Base-by-base conservation (phyloP, 2,888 invertebrate species). In the Xestobium rufovillosum region DNA sequence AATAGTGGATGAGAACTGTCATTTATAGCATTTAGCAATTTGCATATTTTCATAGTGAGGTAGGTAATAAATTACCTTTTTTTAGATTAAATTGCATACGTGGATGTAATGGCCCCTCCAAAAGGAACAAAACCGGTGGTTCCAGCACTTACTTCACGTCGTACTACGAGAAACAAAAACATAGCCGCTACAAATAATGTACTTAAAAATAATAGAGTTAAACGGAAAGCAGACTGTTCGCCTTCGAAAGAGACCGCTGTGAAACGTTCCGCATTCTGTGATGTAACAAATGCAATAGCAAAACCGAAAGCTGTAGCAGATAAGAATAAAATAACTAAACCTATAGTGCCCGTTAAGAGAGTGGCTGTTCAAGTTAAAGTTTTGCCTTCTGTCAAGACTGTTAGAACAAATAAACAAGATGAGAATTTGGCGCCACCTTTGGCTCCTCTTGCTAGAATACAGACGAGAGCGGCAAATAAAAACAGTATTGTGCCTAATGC, bases 181-280 rank as follows among this genome's bases (percentile, higher is more conserved):
- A 42, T 38, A 13, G 28, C 28, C 26, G 36, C 27, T 28, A 46
- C 41, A 39, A 47, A 42, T 36, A 41, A 39, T 36, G 43, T 40
- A 34, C 36, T 27, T 45, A 70, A 60, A 68, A 71, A 57, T 68
- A 68, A 53, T 52, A 64, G 51, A 60, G 72, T 72, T 33, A 89
- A 89, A 62, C 72, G 89, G 56, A 89, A 89, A 73, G 88, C 88
- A 2, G 80, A 81, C 28, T 76, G 76, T 45, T 87, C 86, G 38
- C 87, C 87, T 3, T 57, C 78, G 28, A 86, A 83, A 64, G 80
- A 83, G 58, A 77, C 76, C 48, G 75, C 72, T 33, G 74, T 78
- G 3, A 90, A 88, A 62, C 71, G 91, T 53, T 83, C 86, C 26
- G 91, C 89, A 2, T 77, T 92, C 57, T 86, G 85, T 42, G 90